A percentile compares a stretch with the other conserved stretches of the same genome.
These are phyloP conservation scores for Gorilla gorilla DNA, from an alignment of 2,113 vertebrate species.

Conservation along the genomic window DNA sequence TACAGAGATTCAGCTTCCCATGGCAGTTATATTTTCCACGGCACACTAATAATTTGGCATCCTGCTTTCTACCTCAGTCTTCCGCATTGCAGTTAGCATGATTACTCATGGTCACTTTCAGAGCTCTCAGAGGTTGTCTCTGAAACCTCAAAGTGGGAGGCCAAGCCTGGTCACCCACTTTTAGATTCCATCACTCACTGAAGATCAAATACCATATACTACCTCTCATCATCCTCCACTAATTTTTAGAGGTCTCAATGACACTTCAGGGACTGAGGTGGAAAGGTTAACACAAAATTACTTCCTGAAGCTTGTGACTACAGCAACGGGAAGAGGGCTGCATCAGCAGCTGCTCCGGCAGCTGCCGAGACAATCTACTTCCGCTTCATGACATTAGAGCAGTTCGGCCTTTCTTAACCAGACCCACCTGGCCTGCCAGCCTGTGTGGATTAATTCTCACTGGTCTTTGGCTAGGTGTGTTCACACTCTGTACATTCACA, in stretches of 20 bases:
- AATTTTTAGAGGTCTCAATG: conserved; percentile 20
- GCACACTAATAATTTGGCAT: not conserved
- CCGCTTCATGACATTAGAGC: not conserved
- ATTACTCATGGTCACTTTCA: not conserved
- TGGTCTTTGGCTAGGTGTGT: not conserved
- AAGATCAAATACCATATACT: not conserved
- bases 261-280: conserved; percentile 18
- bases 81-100: too few species aligned
- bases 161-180: not conserved
- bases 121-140: not conserved
- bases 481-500: not conserved
- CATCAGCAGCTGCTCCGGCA: not conserved
- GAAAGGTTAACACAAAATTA: conserved; percentile 57
- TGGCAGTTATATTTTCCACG: not conserved
- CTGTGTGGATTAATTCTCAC: not conserved
- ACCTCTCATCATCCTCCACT: not conserved
- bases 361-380: not conserved
- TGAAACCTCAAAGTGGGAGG: not conserved
- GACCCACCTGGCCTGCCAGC: not conserved
- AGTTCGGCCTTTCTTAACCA: not conserved
- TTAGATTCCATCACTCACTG: not conserved
- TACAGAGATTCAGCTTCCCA: not conserved
- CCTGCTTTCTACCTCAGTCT: not conserved
- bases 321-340: not conserved
- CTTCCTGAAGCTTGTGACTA: conserved; percentile 27